These are phyloP conservation scores for Falco novaeseelandiae DNA, from an alignment of 2,797 vertebrate species.

Conservation along the genomic window DNA sequence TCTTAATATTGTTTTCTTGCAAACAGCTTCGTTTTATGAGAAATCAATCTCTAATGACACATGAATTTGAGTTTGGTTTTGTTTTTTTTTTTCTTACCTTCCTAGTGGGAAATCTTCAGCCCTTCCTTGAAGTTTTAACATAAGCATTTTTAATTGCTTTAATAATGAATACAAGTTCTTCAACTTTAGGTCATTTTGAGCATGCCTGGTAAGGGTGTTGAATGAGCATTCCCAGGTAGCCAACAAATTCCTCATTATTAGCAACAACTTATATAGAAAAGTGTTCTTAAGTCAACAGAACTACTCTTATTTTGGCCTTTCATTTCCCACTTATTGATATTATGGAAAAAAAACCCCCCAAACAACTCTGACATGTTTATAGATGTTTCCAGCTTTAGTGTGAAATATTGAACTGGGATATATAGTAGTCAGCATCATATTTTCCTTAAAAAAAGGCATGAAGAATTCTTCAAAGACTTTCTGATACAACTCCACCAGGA, in stretches of 20 bases:
- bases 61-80: neutral
- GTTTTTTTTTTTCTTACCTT: neutral
- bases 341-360: neutral
- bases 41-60: neutral
- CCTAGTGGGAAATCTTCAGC: neutral
- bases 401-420: neutral
- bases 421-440: fast-evolving
- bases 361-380: neutral
- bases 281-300: neutral
- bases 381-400: neutral
- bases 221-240: neutral
- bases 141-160: neutral
- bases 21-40: neutral
- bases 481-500: neutral
- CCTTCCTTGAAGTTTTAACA: neutral
- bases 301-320: neutral
- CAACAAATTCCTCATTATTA: neutral
- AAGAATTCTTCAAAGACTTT: neutral
- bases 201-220: neutral
- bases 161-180: neutral
- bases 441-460: neutral
- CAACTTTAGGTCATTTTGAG: neutral
- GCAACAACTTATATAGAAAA: neutral
- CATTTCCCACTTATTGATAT: neutral
- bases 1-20: neutral